Evolutionary conservation across 2,113 vertebrate species (phyloP), one percentile per base, ranked within the genome.

Genomic region (Pheucticus melanocephalus): DNA sequence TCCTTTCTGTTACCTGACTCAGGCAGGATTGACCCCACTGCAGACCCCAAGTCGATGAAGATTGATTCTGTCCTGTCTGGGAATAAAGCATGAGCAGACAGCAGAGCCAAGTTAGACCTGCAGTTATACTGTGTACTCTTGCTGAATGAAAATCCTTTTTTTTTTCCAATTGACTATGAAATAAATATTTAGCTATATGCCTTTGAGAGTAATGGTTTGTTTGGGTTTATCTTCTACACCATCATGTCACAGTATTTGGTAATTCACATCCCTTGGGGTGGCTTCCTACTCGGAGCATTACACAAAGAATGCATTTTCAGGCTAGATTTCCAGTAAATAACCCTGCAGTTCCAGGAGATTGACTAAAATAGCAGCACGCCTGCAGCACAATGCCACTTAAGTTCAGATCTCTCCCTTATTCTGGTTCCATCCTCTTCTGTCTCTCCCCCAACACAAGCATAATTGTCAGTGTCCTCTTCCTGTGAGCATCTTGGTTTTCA

Each of bases 161-260:
- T n/a, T 94, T 76, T 96, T 68, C 12, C 73, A 96, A 91, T 82
- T 88, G 90, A 94, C 76, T 96, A 68, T 66, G 93, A 94, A 96
- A 90, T 96, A 97, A 97, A 96, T 97, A 97, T 97, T 97, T 97
- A 97, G 90, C 84, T 89, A 73, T 84, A 97, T 65, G 86, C 90
- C 80, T 96, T 90, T 85, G 95, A 95, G 87, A 90, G 48, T 64
- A 88, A 80, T 87, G n/a, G 65, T 96, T 96, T 97, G 95, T 97
- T 97, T 97, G 96, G 89, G 80, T 97, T 96, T 94, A 84, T 64
- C 82, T 91, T 87, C 87, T 92, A 35, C 94, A 78, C 70, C 70
- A 96, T n/a, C 48, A 4, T 64, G 31, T 95, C 94, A 78, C 70
- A 95, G 85, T 86, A 68, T 97, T 94, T 96, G 86, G 95, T 91